These are phyloP conservation scores for Drosophila repleta DNA, from an alignment of 1,140 invertebrate genomes.

Conservation along the genomic window DNA sequence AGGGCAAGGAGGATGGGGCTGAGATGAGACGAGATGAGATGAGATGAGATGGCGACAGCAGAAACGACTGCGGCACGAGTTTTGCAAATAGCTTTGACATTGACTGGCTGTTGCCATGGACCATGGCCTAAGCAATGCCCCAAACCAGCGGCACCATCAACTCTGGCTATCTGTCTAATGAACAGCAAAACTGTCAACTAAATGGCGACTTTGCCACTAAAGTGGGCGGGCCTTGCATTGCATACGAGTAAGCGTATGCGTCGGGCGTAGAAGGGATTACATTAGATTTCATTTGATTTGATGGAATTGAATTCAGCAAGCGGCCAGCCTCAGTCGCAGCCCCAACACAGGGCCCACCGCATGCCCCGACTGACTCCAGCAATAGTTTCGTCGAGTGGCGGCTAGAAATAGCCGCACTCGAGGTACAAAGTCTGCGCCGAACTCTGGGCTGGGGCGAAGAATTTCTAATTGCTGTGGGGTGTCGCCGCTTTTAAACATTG, in stretches of 20 bases:
- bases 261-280: constrained; percentile 19
- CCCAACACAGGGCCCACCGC: no score
- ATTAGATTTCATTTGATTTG: constrained; percentile 47
- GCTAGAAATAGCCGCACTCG: constrained; percentile 40
- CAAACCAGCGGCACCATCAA: neutral
- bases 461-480: constrained; percentile 22
- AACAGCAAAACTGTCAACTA: constrained; percentile 60
- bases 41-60: constrained; percentile 6
- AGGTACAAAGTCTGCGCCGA: constrained; percentile 19
- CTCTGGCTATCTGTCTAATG: constrained; percentile 18
- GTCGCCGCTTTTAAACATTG: neutral
- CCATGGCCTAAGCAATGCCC: constrained; percentile 1
- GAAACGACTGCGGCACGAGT: constrained; percentile 5
- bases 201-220: neutral
- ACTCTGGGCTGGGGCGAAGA: neutral
- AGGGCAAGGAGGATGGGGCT: constrained; percentile 3
- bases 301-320: constrained; percentile 17
- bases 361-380: no score
- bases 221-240: neutral
- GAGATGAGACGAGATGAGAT: neutral
- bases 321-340: no score
- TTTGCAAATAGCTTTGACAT: constrained; percentile 53
- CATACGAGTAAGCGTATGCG: neutral
- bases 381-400: neutral
- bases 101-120: constrained; percentile 52